These are phyloP conservation scores for Drosophila micromelanica DNA, from an alignment of 1,140 invertebrate genomes.

Conservation along the genomic window DNA sequence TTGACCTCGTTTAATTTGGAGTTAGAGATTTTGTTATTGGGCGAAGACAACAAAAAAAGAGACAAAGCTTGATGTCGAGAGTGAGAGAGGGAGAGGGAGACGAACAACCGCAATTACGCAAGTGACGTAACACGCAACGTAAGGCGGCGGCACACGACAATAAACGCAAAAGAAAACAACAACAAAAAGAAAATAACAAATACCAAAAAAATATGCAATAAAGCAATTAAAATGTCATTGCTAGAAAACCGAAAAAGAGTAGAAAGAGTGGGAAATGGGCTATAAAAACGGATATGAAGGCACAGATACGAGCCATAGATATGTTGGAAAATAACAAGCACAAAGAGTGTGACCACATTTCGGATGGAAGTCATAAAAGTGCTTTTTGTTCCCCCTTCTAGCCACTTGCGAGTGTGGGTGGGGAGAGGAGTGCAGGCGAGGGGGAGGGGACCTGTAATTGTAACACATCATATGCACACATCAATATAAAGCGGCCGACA, in stretches of 20 bases:
- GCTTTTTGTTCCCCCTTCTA: background rate
- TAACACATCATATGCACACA: conserved; percentile 17
- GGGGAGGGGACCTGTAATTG: conserved; percentile 11
- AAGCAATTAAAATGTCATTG: conserved; percentile 83
- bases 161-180: conserved; percentile 27
- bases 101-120: conserved; percentile 76
- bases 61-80: background rate
- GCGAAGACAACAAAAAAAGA: background rate
- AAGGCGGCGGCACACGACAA: conserved; percentile 73
- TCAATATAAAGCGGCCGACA: conserved; percentile 23
- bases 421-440: background rate
- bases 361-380: conserved; percentile 70
- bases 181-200: conserved; percentile 31
- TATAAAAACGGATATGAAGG: conserved; percentile 80
- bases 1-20: conserved; percentile 63
- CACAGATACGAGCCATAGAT: conserved; percentile 57
- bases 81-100: conserved; percentile 18
- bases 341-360: conserved; percentile 40
- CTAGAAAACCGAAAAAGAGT: conserved; percentile 23
- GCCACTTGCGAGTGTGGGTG: conserved; percentile 10
- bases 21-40: conserved; percentile 43
- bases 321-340: conserved; percentile 48
- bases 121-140: conserved; percentile 70
- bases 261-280: conserved; percentile 68
- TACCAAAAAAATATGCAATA: conserved; percentile 55